A percentile compares a stretch with the other conserved stretches of the same genome.
Evolutionary conservation across 2,888 invertebrate species (phyloP).

Genomic region (Amiota mariae): DNA sequence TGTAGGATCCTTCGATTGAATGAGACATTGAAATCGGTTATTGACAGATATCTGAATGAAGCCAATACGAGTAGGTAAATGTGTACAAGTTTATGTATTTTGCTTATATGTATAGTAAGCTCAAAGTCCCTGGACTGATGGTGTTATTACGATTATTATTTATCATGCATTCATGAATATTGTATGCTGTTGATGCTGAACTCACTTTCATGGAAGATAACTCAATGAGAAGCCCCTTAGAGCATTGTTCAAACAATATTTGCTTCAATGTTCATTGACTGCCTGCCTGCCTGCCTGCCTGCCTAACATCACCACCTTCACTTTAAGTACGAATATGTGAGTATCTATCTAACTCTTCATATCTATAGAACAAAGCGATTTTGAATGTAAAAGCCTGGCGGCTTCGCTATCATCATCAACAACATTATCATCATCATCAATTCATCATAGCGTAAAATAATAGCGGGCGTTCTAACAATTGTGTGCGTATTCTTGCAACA

Average conservation of each 20-base stretch:
- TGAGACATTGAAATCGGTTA: too few species aligned
- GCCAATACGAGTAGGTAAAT: too few species aligned
- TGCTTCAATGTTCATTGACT: background rate
- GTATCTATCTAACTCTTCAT: too few species aligned
- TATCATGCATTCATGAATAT: background rate
- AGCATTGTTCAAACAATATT: background rate
- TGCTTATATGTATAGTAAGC: too few species aligned
- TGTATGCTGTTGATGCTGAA: background rate
- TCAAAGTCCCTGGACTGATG: too few species aligned
- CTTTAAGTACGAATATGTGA: too few species aligned
- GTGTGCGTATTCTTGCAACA: background rate
- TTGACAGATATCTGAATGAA: too few species aligned
- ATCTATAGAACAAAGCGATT: too few species aligned
- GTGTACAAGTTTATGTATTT: too few species aligned
- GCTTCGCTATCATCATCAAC: background rate
- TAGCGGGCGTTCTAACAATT: conserved; percentile 20
- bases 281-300: too few species aligned
- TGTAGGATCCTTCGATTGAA: too few species aligned
- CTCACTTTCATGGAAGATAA: background rate
- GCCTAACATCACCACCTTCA: too few species aligned
- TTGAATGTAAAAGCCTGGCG: background rate
- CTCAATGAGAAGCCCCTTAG: conserved; percentile 5
- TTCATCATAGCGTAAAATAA: conserved; percentile 59
- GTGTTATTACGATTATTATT: background rate
- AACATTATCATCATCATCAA: conserved; percentile 56